Evolutionary conservation across 2,888 invertebrate species (phyloP), one percentile per base, ranked within the genome.

Genomic region (Gymnocheta viridis): DNA sequence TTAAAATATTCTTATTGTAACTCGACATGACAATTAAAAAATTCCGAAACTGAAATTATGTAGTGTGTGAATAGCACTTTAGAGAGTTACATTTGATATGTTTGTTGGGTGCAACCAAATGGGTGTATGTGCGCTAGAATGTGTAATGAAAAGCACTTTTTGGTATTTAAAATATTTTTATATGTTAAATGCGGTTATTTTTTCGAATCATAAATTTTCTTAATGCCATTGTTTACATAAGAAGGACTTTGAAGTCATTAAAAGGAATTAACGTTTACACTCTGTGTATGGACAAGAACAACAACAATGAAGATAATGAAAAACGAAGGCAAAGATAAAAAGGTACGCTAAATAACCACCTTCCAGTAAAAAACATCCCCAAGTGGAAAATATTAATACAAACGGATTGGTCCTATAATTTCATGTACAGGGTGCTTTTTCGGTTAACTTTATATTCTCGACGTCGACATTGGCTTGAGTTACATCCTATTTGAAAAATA

Each of bases 191-290:
- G 84, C 67, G 84, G 84, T 81, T 77, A 60, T 47, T 77, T 83
- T 80, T 76, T 77, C 67, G 47, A 77, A 72, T 84, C 81, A 84
- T 84, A 77, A 81, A 84, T 81, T 77, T 84, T 49, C 70, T 73
- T 84, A 81, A 77, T 84, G 77, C 84, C 81, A 67, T 84, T 84
- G 84, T 84, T 81, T 84, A 77, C 73, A 69, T 81, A 64, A 24
- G 67, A 81, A 77, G 64, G 81, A 67, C 58, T 77, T 81, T 66
- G 44, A 67, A 60, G 70, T 67, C 81, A 85, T 83, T 83, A 79
- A 83, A 62, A 60, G 76, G 81, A 58, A 81, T 85, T 83, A 85
- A 72, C 70, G 72, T 67, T 62, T 76, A 62, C 62, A 66, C 72
- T 76, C 67, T 47, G 17, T 49, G 24, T 49, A 41, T 49, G 38